Percentiles rank a stretch among this genome's conserved stretches.
These are phyloP conservation scores for Dyspetes luteomarginatus DNA, from an alignment of 2,888 invertebrate species.

Conservation along the genomic window DNA sequence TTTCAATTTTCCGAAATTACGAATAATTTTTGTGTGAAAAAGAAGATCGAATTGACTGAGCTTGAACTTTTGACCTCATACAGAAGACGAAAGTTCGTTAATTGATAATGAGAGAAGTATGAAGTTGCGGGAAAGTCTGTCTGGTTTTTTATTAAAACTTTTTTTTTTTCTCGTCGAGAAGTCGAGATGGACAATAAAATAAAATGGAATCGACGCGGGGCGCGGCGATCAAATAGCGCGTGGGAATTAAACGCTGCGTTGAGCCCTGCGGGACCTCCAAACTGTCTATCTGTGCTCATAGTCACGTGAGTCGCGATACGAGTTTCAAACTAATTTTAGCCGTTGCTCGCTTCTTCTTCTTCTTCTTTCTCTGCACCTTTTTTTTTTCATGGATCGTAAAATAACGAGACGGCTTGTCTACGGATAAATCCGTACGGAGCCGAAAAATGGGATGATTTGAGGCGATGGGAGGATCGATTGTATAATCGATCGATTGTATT, in stretches of 20 bases:
- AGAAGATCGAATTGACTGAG: too few species aligned
- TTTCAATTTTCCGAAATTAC: background rate
- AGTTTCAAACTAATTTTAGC: slow-evolving; percentile 67
- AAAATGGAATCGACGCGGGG: slow-evolving; percentile 31
- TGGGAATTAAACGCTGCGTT: slow-evolving; percentile 44
- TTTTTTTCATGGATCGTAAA: slow-evolving; percentile 65
- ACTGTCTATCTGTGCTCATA: slow-evolving; percentile 15
- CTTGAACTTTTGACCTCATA: background rate
- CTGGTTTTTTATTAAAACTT: slow-evolving; percentile 36
- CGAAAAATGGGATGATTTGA: slow-evolving; percentile 29
- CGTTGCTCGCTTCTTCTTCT: slow-evolving; percentile 42
- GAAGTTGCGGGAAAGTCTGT: slow-evolving; percentile 9
- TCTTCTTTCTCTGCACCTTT: slow-evolving; percentile 12
- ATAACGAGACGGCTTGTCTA: slow-evolving; percentile 45
- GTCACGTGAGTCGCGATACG: slow-evolving; percentile 57
- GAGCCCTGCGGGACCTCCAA: slow-evolving; percentile 34
- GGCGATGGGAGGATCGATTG: slow-evolving; percentile 36
- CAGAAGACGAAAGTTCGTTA: slow-evolving; percentile 32
- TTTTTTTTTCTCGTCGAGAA: slow-evolving; percentile 27
- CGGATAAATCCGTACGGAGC: slow-evolving; percentile 48
- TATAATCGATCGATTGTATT: slow-evolving; percentile 45
- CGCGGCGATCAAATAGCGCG: slow-evolving; percentile 14
- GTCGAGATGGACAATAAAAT: slow-evolving; percentile 7
- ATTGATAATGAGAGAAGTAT: slow-evolving; percentile 34
- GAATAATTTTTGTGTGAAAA: background rate